A percentile compares a stretch with the other conserved stretches of the same genome.
Evolutionary conservation across 1,140 invertebrate species (phyloP).

Genomic region (Galendromus occidentalis): DNA sequence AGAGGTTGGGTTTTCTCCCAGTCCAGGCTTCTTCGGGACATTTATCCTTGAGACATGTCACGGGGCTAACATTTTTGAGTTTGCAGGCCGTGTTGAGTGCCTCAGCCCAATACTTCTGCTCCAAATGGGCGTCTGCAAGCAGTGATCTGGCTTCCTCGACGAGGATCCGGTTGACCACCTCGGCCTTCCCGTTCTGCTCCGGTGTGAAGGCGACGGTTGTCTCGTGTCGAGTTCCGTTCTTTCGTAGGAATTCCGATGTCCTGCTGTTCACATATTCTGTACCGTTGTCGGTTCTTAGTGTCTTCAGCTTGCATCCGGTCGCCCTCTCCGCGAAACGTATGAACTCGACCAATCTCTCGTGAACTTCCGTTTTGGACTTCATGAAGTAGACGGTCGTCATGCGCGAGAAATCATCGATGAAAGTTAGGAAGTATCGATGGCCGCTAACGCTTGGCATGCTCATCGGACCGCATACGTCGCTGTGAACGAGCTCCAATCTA

Average conservation of each 20-base stretch:
- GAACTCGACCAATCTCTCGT: too few relatives aligned
- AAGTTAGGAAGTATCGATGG: too few relatives aligned
- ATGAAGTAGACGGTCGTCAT: too few relatives aligned
- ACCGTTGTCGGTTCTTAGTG: conserved; percentile 14
- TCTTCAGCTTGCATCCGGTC: conserved; percentile 10
- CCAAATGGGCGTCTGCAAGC: conserved; percentile 25
- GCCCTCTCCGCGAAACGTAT: neutral
- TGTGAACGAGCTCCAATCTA: too few relatives aligned
- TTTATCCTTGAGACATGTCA: conserved; percentile 23
- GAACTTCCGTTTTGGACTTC: too few relatives aligned
- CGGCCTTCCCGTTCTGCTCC: conserved; percentile 33
- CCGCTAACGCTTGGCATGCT: too few relatives aligned
- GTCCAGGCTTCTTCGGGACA: too few relatives aligned
- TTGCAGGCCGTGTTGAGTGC: conserved; percentile 28
- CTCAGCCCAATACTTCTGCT: conserved; percentile 30
- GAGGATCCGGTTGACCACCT: conserved; percentile 28
- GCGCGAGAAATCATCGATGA: too few relatives aligned
- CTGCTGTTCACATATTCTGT: conserved; percentile 20
- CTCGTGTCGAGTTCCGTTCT: conserved; percentile 26
- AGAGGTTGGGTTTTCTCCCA: conserved; percentile 15
- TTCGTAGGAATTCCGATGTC: too few relatives aligned
- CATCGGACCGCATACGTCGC: too few relatives aligned
- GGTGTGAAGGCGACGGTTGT: conserved; percentile 30
- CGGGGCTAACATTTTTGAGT: too few relatives aligned
- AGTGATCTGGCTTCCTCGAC: conserved; percentile 28